These are phyloP conservation scores for Proteles cristata DNA, from an alignment of 2,113 vertebrate species.

Conservation along the genomic window DNA sequence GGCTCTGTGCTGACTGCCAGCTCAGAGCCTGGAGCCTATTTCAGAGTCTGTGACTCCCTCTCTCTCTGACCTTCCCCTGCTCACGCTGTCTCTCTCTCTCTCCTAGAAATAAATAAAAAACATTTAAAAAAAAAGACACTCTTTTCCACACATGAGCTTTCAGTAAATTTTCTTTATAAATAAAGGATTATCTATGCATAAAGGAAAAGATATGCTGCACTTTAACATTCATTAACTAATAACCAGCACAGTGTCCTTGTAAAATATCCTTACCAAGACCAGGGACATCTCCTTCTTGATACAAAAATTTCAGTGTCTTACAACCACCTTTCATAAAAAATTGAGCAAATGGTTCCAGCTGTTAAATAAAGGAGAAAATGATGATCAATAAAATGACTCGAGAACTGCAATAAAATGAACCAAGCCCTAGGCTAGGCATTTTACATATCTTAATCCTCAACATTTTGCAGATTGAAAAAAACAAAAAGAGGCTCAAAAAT, in stretches of 20 bases:
- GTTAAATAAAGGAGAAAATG: constrained; percentile 74
- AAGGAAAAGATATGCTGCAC: background rate
- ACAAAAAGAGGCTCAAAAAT: background rate
- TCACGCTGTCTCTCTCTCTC: too few species aligned
- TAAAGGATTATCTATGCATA: background rate
- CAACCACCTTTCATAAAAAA: constrained; percentile 89
- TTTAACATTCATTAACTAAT: constrained; percentile 1
- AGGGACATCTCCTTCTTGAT: constrained; percentile 88
- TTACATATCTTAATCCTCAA: background rate
- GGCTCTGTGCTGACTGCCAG: too few species aligned
- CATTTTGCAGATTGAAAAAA: background rate
- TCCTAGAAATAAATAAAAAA: too few species aligned
- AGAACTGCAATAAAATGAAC: background rate
- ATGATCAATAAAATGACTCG: background rate
- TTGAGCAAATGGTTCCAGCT: constrained; percentile 86
- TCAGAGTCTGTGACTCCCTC: too few species aligned
- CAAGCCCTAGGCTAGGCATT: background rate
- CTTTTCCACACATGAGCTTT: background rate
- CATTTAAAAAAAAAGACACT: background rate
- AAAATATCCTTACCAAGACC: constrained; percentile 85
- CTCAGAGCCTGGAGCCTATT: too few species aligned
- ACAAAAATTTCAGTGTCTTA: constrained; percentile 89
- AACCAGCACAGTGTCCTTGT: background rate
- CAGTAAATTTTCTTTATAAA: constrained; percentile 38
- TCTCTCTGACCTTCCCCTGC: too few species aligned